These are phyloP conservation scores for Norana najaformis DNA, from an alignment of 2,888 invertebrate genomes.

Conservation along the genomic window DNA sequence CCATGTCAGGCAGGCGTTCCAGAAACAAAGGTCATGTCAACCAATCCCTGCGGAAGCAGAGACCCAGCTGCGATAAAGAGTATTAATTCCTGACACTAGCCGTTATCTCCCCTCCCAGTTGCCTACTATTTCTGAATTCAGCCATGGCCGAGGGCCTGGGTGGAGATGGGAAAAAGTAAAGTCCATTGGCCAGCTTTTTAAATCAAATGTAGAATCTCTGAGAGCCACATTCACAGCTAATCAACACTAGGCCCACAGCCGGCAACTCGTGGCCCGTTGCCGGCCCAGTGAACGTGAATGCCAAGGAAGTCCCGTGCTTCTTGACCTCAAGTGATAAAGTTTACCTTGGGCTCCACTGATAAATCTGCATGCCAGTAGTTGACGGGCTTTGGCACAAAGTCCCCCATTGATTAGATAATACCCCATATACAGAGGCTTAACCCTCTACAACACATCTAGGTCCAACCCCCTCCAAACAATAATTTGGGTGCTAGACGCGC, in stretches of 20 bases:
- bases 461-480: background rate
- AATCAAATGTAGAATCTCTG: background rate
- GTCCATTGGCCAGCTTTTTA: background rate
- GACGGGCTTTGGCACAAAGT: background rate
- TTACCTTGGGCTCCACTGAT: too few species aligned
- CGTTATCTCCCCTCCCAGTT: background rate
- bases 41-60: background rate
- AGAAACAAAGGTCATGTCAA: conserved; percentile 3
- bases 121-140: background rate
- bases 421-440: background rate
- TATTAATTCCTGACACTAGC: conserved; percentile 13
- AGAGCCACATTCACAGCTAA: background rate
- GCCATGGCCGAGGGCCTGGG: background rate
- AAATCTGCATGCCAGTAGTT: background rate
- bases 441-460: background rate
- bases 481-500: background rate
- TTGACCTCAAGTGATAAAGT: too few species aligned
- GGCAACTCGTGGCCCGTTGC: background rate
- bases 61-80: background rate
- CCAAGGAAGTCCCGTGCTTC: too few species aligned
- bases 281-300: background rate
- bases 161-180: background rate
- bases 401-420: too few species aligned
- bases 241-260: background rate
- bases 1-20: background rate